Base-by-base conservation (phyloP, 64 coral and sea anemone genomes). In the Stichodactyla helianthus region DNA sequence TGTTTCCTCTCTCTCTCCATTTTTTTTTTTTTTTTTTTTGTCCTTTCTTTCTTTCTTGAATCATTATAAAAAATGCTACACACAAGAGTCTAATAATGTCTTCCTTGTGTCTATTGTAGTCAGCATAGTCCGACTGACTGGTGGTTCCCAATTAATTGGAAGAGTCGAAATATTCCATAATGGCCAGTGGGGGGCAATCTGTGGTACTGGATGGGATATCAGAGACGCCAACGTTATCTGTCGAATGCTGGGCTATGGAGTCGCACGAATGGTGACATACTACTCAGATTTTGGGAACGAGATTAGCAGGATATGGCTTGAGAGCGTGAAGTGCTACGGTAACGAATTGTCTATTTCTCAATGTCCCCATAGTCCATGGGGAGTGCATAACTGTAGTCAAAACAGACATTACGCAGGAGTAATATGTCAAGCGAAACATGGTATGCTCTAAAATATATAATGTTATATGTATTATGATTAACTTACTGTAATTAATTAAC, bases 141-240 rank as follows among this genome's bases (percentile, higher is more conserved):
- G 12, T 12, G 6, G 7, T 20, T 65, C 19, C 11, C n/a, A 5
- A 71, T 71, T 83, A 35, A 65, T 52, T 13, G 89, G 89, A 20
- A 65, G 89, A 53, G 74, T 91, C 52, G 89, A 91, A 58, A 44
- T 91, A 26, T 86, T 85, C 22, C 55, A 76, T 11, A 79, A 86
- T 79, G 89, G 89, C 53, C 59, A 52, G 12, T 91, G 89, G 89
- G 89, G 89, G 9, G 79, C 55, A 11, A 54, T 91, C 6, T 91
- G 89, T 25, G 51, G 31, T 53, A 50, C 86, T 19, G 83, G 89
- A 4, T 91, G 89, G 89, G 68, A 86, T 82, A 50, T 67, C 27
- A 55, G 57, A 50, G 83, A 85, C 52, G 89, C 89, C 2, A 18
- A 51, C 17, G 89, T 91, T 28, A 76, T 86, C 0, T 91, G 89